A percentile compares a stretch with the other conserved stretches of the same genome.
Conservation (phyloP, 2,888 invertebrate species). For the Trachelus tabidus region DNA sequence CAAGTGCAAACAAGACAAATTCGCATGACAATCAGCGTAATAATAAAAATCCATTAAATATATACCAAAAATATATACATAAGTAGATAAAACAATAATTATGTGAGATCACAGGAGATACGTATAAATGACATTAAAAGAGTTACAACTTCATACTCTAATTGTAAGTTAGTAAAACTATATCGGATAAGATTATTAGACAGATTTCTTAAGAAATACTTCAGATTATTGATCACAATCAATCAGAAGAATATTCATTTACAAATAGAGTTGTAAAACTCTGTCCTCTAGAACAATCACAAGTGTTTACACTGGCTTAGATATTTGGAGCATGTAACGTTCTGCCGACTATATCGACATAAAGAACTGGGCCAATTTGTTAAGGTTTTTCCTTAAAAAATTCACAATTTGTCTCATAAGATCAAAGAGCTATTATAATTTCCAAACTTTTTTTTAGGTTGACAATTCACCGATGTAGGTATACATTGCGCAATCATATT, state of each 20-base stretch:
- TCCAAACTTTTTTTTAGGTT: background rate
- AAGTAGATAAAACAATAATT: background rate
- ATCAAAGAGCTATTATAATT: background rate
- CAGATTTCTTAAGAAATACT: background rate
- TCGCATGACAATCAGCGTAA: background rate
- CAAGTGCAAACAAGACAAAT: background rate
- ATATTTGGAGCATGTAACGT: background rate
- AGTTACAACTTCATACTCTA: background rate
- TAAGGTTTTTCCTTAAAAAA: background rate
- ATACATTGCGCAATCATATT: background rate
- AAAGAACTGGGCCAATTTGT: background rate
- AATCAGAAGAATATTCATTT: background rate
- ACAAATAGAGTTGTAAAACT: background rate
- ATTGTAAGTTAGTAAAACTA: background rate
- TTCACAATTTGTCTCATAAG: background rate
- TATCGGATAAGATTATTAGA: background rate
- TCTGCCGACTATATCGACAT: background rate
- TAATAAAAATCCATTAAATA: background rate
- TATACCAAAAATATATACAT: background rate
- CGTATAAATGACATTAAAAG: background rate
- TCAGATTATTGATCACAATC: background rate
- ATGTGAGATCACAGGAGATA: background rate
- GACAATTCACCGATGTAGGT: background rate
- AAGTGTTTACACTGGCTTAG: background rate
- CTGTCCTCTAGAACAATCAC: background rate